These are phyloP conservation scores for Gymnosoma rotundatum DNA, from an alignment of 2,888 invertebrate species.

Conservation along the genomic window DNA sequence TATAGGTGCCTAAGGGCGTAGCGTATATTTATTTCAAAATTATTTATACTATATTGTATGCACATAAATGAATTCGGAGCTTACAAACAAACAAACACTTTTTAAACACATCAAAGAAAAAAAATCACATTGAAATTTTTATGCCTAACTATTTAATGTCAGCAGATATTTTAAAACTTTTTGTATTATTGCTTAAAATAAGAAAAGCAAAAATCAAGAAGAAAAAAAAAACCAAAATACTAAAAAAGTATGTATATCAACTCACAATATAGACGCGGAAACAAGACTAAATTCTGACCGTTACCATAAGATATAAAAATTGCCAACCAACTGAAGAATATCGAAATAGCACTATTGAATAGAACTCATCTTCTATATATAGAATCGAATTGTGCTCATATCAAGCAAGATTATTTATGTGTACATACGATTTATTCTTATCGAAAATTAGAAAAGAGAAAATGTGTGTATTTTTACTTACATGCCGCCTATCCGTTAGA, in stretches of 20 bases:
- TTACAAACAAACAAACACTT: too few species aligned
- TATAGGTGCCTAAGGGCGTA: too few species aligned
- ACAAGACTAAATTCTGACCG: constrained; percentile 47
- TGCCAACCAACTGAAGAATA: constrained; percentile 49
- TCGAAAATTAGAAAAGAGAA: constrained; percentile 33
- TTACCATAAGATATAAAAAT: constrained; percentile 53
- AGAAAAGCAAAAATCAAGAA: neutral
- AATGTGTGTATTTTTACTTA: constrained; percentile 20
- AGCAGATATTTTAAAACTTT: neutral
- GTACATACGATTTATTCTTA: constrained; percentile 11
- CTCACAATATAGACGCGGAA: constrained; percentile 56
- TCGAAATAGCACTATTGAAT: constrained; percentile 45
- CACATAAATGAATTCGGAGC: too few species aligned
- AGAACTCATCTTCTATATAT: constrained; percentile 58
- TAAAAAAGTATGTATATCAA: constrained; percentile 21
- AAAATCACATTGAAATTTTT: too few species aligned
- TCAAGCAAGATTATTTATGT: constrained; percentile 24
- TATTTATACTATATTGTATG: too few species aligned
- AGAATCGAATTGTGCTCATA: constrained; percentile 46
- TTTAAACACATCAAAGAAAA: too few species aligned
- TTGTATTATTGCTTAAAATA: constrained; percentile 12
- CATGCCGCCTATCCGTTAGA: neutral
- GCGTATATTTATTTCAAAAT: too few species aligned
- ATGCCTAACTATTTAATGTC: neutral
- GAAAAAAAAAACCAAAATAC: neutral